Evolutionary conservation across 2,797 vertebrate species (phyloP), one percentile per base, ranked within the genome.

Genomic region (Chelon auratus): DNA sequence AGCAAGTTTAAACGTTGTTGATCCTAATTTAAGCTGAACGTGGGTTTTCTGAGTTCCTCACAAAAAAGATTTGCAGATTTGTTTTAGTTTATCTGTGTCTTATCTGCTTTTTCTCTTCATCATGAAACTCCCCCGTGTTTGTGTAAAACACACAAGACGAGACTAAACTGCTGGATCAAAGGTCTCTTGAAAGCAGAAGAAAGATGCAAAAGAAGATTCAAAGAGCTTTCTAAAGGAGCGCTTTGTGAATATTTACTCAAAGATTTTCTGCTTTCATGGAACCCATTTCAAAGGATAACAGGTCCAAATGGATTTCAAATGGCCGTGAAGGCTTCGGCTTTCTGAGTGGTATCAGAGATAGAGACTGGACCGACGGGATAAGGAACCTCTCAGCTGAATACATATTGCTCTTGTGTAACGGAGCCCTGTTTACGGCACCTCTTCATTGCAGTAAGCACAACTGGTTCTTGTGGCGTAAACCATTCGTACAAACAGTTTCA

Each of bases 271-370:
- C 45, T 52, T 66, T 78, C 61, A 68, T 48, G 48, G 47, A 70
- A 70, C n/a, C 17, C 15, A 9, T 78, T 72, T 75, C 26, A 68
- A 68, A 74, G 50, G 33, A 57, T 62, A 73, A 80, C 40, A 13
- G 54, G 54, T 62, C 39, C 61, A 68, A 55, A 75, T 9, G 72
- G 64, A 52, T 62, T 45, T 30, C 17, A 70, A 72, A 77, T 65
- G 53, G 48, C 17, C 33, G 15, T 4, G 37, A 73, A 55, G 50
- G 43, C 53, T 58, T 40, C 12, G 17, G 5, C 36, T 51, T 24
- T 18, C 45, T 18, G 17, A 18, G n/a, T 18, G 45, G 11, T 13
- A 53, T 68, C 12, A 40, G 7, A 45, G 48, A 50, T 9, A 11
- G 17, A 69, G 51, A 55, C 54, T 39, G 8, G 26, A 45, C 39